Percentiles rank a stretch among this genome's conserved stretches.
phyloP scores from a whole-genome alignment of 1,140 invertebrate genomes.

The Bombus vancouverensis region DNA sequence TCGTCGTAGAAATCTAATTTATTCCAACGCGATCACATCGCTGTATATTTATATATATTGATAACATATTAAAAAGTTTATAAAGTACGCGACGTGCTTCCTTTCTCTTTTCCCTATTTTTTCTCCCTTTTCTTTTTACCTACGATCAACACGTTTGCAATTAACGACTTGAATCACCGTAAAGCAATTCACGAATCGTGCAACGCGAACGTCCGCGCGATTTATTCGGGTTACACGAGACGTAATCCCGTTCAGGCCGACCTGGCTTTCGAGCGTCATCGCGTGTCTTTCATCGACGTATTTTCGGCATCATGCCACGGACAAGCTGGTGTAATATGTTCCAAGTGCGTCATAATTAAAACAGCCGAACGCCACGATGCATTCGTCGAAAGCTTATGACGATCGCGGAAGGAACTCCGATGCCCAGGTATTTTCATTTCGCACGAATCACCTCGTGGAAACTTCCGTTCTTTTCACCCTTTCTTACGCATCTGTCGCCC shows the following conservation, averaged over 20 bases:
- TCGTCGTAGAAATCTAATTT: not conserved
- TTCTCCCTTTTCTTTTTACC: not conserved
- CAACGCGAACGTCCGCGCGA: not conserved
- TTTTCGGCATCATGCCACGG: slow-evolving; percentile 52
- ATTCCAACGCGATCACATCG: not conserved
- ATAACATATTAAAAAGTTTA: not conserved
- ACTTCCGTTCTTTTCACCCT: no score
- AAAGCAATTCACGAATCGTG: not conserved
- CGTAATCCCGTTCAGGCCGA: slow-evolving; percentile 9
- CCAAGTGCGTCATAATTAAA: slow-evolving; percentile 62
- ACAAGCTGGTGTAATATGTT: slow-evolving; percentile 45
- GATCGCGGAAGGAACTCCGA: slow-evolving; percentile 35
- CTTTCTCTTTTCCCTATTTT: no score
- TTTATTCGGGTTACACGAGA: slow-evolving; percentile 32
- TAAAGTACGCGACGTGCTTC: not conserved
- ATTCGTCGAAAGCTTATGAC: slow-evolving; percentile 36
- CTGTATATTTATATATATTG: not conserved
- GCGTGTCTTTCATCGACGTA: slow-evolving; percentile 53
- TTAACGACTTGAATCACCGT: not conserved
- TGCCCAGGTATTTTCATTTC: not conserved
- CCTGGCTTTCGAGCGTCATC: slow-evolving; percentile 49
- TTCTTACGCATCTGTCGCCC: not conserved
- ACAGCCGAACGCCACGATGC: slow-evolving; percentile 31
- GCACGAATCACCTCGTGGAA: not conserved
- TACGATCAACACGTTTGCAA: not conserved